phyloP scores from a whole-genome alignment of 1,140 invertebrate species.

The Bactericera cockerelli region DNA sequence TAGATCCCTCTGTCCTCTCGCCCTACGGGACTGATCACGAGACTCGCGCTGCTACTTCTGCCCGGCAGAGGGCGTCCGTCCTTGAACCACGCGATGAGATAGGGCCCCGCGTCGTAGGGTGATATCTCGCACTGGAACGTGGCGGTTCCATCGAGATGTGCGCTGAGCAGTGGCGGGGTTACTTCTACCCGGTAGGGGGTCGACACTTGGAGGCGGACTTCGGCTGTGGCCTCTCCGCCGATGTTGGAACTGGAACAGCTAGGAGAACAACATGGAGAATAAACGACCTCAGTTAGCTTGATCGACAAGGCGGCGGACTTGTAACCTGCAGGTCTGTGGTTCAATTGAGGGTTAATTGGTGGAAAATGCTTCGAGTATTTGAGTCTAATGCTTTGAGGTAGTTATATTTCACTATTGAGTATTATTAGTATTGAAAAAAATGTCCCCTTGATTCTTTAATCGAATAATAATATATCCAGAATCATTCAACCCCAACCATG shows the following conservation, averaged over 20 bases:
- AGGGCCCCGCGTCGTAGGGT: slow-evolving; percentile 21
- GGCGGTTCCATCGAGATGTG: slow-evolving; percentile 58
- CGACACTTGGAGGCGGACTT: slow-evolving; percentile 45
- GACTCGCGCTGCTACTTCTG: slow-evolving; percentile 23
- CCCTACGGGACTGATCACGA: slow-evolving; percentile 49
- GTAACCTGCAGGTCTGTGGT: too few species aligned
- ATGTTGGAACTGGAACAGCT: slow-evolving; percentile 48
- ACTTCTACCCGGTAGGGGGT: slow-evolving; percentile 54
- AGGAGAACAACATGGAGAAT: background rate
- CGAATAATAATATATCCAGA: too few species aligned
- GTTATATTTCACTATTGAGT: too few species aligned
- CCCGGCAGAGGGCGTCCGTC: slow-evolving; percentile 52
- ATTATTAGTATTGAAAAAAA: too few species aligned
- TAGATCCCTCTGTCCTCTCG: slow-evolving; percentile 72
- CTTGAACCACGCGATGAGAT: slow-evolving; percentile 45
- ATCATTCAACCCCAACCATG: too few species aligned
- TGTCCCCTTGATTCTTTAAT: too few species aligned
- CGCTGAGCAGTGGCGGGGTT: slow-evolving; percentile 45
- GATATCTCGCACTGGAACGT: slow-evolving; percentile 51
- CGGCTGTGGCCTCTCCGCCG: slow-evolving; percentile 49
- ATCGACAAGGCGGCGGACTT: too few species aligned
- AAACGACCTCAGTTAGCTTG: too few species aligned
- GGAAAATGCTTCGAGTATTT: too few species aligned
- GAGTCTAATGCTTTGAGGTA: too few species aligned
- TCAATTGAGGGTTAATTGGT: too few species aligned